phyloP scores from a whole-genome alignment of 2,113 vertebrate species.

The Rhinolophus ferrumequinum region DNA sequence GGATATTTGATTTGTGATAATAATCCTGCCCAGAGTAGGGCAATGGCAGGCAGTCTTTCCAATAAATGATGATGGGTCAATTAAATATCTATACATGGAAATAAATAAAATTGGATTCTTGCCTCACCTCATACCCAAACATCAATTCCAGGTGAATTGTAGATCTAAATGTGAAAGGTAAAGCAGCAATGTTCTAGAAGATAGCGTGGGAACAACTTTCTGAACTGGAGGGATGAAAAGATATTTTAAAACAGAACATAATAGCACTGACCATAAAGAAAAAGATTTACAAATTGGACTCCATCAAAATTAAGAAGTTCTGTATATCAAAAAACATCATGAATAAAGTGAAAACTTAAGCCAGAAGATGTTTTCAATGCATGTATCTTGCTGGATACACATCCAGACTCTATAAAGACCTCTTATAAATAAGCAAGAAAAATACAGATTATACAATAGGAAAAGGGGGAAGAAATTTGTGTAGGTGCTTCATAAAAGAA shows the following conservation, averaged over 20 bases:
- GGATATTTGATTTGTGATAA: slow-evolving; percentile 28
- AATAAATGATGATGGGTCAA: neutral
- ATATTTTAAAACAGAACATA: slow-evolving; percentile 47
- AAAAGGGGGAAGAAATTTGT: slow-evolving; percentile 29
- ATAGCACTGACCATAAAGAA: neutral
- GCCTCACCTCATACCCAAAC: neutral
- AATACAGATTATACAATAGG: neutral
- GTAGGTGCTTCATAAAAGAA: neutral
- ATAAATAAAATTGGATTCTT: slow-evolving; percentile 30
- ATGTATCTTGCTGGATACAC: neutral
- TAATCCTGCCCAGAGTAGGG: neutral
- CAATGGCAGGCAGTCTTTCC: neutral
- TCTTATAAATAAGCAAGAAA: neutral
- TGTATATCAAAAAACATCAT: neutral
- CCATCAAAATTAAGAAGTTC: neutral
- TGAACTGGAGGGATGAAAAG: neutral
- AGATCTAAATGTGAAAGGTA: neutral
- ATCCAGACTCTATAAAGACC: neutral
- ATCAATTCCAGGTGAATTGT: neutral
- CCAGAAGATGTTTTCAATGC: neutral
- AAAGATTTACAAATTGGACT: neutral
- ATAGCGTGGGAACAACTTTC: neutral
- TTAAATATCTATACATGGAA: neutral
- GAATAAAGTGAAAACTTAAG: neutral
- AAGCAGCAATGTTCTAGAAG: neutral